Evolutionary conservation across 64 coral and sea anemone species (phyloP).

Genomic region (Trachythela sp.): DNA sequence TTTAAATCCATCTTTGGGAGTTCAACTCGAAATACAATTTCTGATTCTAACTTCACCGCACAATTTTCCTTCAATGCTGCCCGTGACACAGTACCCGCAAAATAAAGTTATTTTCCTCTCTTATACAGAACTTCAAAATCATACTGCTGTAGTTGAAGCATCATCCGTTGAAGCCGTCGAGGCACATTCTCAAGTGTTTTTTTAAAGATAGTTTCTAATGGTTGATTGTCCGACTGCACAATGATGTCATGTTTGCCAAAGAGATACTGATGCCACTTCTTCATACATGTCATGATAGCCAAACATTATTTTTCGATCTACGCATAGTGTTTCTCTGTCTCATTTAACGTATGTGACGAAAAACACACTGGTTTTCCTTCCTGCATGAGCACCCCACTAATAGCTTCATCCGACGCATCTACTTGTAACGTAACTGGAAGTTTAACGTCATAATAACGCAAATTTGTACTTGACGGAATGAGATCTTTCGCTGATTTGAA

Average conservation of each 20-base stretch:
- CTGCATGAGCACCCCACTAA: conserved; percentile 4
- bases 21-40: too few relatives aligned
- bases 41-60: too few relatives aligned
- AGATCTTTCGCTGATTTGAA: not conserved
- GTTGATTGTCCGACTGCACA: conserved; percentile 25
- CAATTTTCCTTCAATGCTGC: too few relatives aligned
- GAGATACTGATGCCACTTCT: conserved; percentile 29
- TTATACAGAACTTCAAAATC: not conserved
- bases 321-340: conserved; percentile 24
- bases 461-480: not conserved
- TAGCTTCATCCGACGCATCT: conserved; percentile 18
- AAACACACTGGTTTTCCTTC: conserved; percentile 19
- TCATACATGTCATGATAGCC: conserved; percentile 20
- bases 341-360: not conserved
- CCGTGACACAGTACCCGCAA: too few relatives aligned
- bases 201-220: conserved; percentile 43
- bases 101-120: not conserved
- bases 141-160: conserved; percentile 30
- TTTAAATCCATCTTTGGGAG: too few relatives aligned
- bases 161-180: conserved; percentile 30
- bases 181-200: conserved; percentile 35
- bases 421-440: not conserved
- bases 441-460: not conserved
- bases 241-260: conserved; percentile 8
- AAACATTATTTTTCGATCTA: conserved; percentile 20